Conservation (phyloP, 1,140 invertebrate genomes). For the Delia radicum region DNA sequence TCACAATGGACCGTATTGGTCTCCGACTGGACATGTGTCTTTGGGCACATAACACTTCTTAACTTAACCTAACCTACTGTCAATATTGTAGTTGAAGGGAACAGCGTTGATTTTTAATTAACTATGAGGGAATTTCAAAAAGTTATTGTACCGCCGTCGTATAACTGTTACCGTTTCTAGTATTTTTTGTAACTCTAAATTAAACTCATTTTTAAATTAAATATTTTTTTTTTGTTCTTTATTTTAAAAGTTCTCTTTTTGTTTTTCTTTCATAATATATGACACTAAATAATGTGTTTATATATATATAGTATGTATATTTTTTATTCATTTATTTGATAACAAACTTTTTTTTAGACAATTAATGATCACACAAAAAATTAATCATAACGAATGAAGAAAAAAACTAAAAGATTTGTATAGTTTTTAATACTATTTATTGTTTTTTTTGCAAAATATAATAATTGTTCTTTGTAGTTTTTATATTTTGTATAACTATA, state of each 20-base stretch:
- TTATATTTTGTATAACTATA: neutral
- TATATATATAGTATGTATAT: constrained; percentile 15
- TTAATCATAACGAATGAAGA: neutral
- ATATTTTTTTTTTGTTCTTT: neutral
- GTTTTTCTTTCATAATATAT: constrained; percentile 12
- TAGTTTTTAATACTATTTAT: neutral
- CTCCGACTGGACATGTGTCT: too few relatives aligned
- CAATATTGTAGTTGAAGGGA: too few relatives aligned
- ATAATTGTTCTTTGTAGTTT: constrained; percentile 7
- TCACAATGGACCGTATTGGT: too few relatives aligned
- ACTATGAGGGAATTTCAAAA: too few relatives aligned
- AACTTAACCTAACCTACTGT: too few relatives aligned
- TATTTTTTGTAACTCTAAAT: neutral
- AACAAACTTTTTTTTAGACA: constrained; percentile 17
- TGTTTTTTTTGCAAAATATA: neutral
- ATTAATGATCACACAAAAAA: neutral
- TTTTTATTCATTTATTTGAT: constrained; percentile 24
- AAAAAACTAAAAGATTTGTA: neutral
- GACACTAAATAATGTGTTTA: constrained; percentile 21
- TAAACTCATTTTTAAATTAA: constrained; percentile 15
- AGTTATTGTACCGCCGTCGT: too few relatives aligned
- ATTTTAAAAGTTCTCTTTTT: constrained; percentile 19
- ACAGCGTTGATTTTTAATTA: too few relatives aligned
- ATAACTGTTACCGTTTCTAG: too few relatives aligned
- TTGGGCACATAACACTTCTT: too few relatives aligned